A percentile compares a stretch with the other conserved stretches of the same genome.
These are phyloP conservation scores for Orchestes rusci DNA, from an alignment of 2,888 invertebrate species.

Conservation along the genomic window DNA sequence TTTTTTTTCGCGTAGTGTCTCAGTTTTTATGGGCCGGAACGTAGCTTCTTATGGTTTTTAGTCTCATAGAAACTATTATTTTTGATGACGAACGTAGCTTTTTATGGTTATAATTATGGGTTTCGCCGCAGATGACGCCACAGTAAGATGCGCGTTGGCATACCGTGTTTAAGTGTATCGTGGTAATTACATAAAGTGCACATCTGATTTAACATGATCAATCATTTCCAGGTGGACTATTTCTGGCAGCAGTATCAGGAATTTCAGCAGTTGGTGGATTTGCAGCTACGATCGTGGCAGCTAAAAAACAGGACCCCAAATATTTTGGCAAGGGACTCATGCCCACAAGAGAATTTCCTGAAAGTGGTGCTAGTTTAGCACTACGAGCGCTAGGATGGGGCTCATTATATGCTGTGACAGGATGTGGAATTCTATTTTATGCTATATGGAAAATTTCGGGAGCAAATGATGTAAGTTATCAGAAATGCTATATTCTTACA, in stretches of 20 bases:
- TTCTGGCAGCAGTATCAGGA: slow-evolving; percentile 66
- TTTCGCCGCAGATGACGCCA: too few species aligned
- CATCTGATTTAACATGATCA: too few species aligned
- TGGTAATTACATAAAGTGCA: not conserved
- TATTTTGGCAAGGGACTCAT: slow-evolving; percentile 68
- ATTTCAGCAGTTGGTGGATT: slow-evolving; percentile 77
- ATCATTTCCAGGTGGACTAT: slow-evolving; percentile 59
- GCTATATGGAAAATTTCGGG: slow-evolving; percentile 85
- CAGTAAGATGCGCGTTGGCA: too few species aligned
- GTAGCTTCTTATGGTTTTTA: too few species aligned
- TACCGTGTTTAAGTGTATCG: too few species aligned
- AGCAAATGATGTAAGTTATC: slow-evolving; percentile 64
- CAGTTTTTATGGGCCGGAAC: too few species aligned
- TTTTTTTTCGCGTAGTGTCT: too few species aligned
- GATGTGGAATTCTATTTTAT: slow-evolving; percentile 74
- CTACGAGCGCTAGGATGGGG: slow-evolving; percentile 83
- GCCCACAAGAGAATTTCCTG: slow-evolving; percentile 54
- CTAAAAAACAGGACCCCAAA: slow-evolving; percentile 72
- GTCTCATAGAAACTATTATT: too few species aligned
- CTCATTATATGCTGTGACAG: slow-evolving; percentile 77
- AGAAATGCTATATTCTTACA: not conserved
- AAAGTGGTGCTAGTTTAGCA: slow-evolving; percentile 72
- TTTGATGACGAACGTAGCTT: too few species aligned
- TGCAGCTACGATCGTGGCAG: slow-evolving; percentile 66
- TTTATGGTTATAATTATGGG: too few species aligned